phyloP scores from a whole-genome alignment of 35 echinoderm and acorn worm genomes.

The Amphiura filiformis region DNA sequence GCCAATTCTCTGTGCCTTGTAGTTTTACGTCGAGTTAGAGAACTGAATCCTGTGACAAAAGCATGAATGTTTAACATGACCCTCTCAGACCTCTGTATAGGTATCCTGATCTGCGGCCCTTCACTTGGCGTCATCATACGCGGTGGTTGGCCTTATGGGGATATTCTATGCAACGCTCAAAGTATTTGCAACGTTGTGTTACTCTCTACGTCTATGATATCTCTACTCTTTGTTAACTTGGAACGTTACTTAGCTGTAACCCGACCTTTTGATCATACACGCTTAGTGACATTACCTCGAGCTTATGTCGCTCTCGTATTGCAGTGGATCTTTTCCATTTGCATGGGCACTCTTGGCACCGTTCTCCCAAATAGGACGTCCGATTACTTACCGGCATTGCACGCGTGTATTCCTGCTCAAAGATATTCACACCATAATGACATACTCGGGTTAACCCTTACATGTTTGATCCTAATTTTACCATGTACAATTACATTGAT shows the following conservation, averaged over 20 bases:
- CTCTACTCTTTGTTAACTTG: neutral
- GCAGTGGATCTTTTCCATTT: neutral
- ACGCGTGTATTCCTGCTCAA: neutral
- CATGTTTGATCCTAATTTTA: neutral
- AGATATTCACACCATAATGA: neutral
- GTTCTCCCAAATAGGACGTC: neutral
- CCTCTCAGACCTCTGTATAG: neutral
- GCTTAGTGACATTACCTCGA: neutral
- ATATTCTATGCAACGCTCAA: neutral
- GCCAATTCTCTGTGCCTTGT: constrained; percentile 21
- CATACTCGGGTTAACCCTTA: neutral
- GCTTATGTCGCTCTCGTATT: neutral
- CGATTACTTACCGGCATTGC: neutral
- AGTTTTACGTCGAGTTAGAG: constrained; percentile 1
- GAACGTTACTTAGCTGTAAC: neutral
- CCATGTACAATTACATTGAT: neutral
- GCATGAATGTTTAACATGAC: neutral
- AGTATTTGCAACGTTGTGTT: neutral
- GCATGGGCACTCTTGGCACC: neutral
- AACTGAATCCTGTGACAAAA: neutral
- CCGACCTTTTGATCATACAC: neutral
- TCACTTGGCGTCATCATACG: neutral
- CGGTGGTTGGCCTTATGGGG: neutral
- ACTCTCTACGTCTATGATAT: neutral
- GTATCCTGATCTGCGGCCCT: neutral